These are phyloP conservation scores for Chaetogeoica ovagalla DNA, from an alignment of 2,888 invertebrate species.

Conservation along the genomic window DNA sequence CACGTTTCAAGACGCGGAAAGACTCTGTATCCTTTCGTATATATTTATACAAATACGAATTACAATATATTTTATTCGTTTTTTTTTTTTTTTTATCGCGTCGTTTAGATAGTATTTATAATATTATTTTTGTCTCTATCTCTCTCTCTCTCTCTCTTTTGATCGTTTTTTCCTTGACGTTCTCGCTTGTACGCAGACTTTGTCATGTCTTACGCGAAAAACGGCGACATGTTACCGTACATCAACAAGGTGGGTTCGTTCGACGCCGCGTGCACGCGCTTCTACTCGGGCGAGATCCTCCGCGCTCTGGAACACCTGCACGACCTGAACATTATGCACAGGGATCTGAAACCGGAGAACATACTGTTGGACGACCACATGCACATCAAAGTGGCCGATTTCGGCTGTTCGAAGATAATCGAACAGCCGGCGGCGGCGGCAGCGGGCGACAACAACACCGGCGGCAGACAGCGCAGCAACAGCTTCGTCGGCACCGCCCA, in stretches of 20 bases:
- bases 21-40: constrained; percentile 69
- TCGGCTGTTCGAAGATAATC: constrained; percentile 88
- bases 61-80: no score
- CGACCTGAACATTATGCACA: constrained; percentile 84
- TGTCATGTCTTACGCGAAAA: constrained; percentile 90
- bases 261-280: constrained; percentile 83
- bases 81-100: not conserved
- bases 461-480: constrained; percentile 66
- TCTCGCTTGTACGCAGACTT: constrained; percentile 67
- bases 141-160: not conserved
- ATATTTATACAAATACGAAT: not conserved
- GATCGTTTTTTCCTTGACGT: constrained; percentile 16
- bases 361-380: constrained; percentile 92
- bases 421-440: constrained; percentile 19
- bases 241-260: constrained; percentile 89
- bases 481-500: constrained; percentile 99
- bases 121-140: not conserved
- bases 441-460: constrained; percentile 58
- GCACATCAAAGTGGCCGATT: constrained; percentile 96
- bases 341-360: constrained; percentile 98
- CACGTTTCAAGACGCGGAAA: constrained; percentile 92
- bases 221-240: constrained; percentile 90
- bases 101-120: not conserved
- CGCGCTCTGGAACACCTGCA: constrained; percentile 91
- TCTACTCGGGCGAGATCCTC: constrained; percentile 93